Evolutionary conservation across 2,113 vertebrate species (phyloP).

Genomic region (Semnornis frantzii): DNA sequence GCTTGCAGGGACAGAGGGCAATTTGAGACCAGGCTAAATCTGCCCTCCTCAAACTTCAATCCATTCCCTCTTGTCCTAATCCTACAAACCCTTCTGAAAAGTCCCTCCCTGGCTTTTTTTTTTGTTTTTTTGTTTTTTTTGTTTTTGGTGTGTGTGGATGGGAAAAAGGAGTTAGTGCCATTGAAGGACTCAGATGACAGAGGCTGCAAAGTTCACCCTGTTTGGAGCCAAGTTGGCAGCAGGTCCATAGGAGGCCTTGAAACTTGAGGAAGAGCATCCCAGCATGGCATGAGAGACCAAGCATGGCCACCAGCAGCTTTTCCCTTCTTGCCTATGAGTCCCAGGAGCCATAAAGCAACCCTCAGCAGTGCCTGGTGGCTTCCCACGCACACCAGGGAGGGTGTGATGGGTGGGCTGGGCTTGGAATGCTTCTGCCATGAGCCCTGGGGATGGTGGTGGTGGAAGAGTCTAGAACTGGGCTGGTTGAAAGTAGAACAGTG

Average conservation of each 20-base stretch:
- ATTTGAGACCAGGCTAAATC: neutral
- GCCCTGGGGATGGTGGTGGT: neutral
- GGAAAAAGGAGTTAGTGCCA: neutral
- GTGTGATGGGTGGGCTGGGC: neutral
- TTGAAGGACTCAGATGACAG: neutral
- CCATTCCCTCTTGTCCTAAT: too few relatives aligned
- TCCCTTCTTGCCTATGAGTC: neutral
- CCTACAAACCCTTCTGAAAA: too few relatives aligned
- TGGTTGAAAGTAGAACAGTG: neutral
- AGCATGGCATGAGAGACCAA: rapidly evolving
- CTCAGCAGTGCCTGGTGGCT: neutral
- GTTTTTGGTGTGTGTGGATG: too few relatives aligned
- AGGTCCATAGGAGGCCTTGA: neutral
- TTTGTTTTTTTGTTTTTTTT: too few relatives aligned
- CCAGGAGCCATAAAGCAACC: neutral
- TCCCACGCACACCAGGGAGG: neutral
- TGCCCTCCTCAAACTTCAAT: too few relatives aligned
- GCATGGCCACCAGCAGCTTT: neutral
- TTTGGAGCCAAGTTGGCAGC: neutral
- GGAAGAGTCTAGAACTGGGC: neutral
- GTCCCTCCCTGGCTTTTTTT: too few relatives aligned
- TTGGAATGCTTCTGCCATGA: neutral
- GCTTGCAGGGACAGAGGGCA: neutral
- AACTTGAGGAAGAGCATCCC: neutral
- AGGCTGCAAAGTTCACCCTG: too few relatives aligned